Base-by-base conservation (phyloP, 2,797 vertebrate genomes). In the Sciaenops ocellatus region DNA sequence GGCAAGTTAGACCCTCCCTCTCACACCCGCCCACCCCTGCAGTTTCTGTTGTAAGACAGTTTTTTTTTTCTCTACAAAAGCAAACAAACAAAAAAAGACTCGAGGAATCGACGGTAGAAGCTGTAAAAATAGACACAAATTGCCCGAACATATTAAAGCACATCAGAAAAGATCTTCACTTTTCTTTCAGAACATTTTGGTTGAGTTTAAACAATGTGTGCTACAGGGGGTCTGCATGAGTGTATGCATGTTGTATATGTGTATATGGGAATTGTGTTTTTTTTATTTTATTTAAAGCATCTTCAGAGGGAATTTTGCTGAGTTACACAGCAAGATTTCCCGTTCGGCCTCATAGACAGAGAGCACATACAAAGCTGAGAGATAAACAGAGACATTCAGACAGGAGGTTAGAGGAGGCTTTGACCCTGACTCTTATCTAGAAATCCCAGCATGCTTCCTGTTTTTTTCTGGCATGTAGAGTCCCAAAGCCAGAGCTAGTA, bases 61-160 rank as follows among this genome's bases (percentile, higher is more conserved):
- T 73, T 48, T 60, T 72, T 46, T 30, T 24, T 41, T 69, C 62
- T 78, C 64, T 85, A 84, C 79, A 89, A 87, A 89, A 78, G 76
- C 72, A 83, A 86, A 78, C 34, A 75, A 74, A 82, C 51, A 81
- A 67, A 67, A 41, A 61, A 74, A 55, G 11, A 59, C 57, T 67
- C 3, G 2, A 89, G 64, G 65, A 86, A 83, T 66, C n/a, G 34
- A 88, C 81, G 77, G 76, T 87, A 88, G 88, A 88, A 89, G 91
- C 92, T 94, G 85, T 93, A 93, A 94, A 94, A 94, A 95, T 87
- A 93, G 70, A 89, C 89, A 88, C 74, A 10, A 82, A 77, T 87
- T 86, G 88, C 85, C 83, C 72, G 74, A 87, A 94, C 81, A 85
- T 86, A 82, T 87, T 87, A 92, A 93, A 93, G 90, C 89, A 89